Conservation (phyloP, 2,888 invertebrate genomes). For the Ophion ventricosus region DNA sequence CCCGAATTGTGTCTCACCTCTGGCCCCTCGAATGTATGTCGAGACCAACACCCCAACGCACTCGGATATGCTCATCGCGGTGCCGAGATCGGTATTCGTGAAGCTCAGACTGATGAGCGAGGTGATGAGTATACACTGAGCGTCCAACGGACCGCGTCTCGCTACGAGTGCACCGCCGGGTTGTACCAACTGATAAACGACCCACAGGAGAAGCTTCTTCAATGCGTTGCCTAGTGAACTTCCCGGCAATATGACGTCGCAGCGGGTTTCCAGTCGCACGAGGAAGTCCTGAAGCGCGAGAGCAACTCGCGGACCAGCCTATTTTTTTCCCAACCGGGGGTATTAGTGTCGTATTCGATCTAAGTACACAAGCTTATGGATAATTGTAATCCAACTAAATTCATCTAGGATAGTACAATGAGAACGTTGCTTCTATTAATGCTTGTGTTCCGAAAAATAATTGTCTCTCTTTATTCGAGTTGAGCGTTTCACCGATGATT, state of each 20-base stretch:
- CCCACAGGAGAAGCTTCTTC: slow-evolving; percentile 88
- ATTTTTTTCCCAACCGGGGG: slow-evolving; percentile 15
- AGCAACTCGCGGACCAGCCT: slow-evolving; percentile 92
- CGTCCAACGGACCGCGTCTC: slow-evolving; percentile 89
- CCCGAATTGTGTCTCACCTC: slow-evolving; percentile 71
- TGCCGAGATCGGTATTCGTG: slow-evolving; percentile 88
- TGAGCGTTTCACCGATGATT: neutral
- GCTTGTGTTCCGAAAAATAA: too few relatives aligned
- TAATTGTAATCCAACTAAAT: neutral
- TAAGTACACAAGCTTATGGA: neutral
- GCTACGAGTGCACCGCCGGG: slow-evolving; percentile 87
- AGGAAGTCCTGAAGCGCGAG: slow-evolving; percentile 89
- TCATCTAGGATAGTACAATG: neutral
- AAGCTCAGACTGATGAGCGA: slow-evolving; percentile 88
- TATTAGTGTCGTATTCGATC: slow-evolving; percentile 10
- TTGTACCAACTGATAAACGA: slow-evolving; percentile 89
- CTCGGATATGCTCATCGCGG: slow-evolving; percentile 90
- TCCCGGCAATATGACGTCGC: slow-evolving; percentile 85
- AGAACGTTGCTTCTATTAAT: too few relatives aligned
- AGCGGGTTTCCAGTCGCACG: slow-evolving; percentile 88
- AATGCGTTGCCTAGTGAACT: slow-evolving; percentile 85
- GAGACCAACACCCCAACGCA: slow-evolving; percentile 86
- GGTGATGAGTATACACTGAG: slow-evolving; percentile 89
- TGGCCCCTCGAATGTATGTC: slow-evolving; percentile 78
- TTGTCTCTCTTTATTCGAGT: neutral